A percentile compares a stretch with the other conserved stretches of the same genome.
These are phyloP conservation scores for Catharus ustulatus DNA, from an alignment of 2,797 vertebrate genomes.

Conservation along the genomic window DNA sequence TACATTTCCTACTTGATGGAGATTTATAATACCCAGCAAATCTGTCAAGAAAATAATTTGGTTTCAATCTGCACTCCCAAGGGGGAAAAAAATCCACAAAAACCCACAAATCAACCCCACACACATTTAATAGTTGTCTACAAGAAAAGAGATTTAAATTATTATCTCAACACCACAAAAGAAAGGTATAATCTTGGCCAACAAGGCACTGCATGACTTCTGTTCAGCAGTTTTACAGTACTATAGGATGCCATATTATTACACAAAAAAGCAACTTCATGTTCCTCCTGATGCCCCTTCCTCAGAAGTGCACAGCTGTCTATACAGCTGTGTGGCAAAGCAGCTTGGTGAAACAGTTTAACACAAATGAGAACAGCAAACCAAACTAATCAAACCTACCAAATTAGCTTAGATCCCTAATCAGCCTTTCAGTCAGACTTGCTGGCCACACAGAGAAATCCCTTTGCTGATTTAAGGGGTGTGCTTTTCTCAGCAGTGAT, in stretches of 20 bases:
- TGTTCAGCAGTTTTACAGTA: not conserved
- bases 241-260: not conserved
- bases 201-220: not conserved
- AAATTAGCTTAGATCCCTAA: not conserved
- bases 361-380: not conserved
- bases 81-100: not conserved
- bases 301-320: not conserved
- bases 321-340: fast-evolving
- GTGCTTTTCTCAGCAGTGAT: not conserved
- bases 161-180: not conserved
- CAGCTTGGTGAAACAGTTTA: not conserved
- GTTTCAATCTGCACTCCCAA: not conserved
- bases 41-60: not conserved
- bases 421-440: not conserved
- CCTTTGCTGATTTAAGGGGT: not conserved
- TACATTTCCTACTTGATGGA: not conserved
- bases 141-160: not conserved
- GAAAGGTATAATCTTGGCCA: not conserved
- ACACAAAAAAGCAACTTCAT: not conserved
- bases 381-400: not conserved
- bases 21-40: not conserved
- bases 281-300: not conserved
- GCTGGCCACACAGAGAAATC: not conserved
- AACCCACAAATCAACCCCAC: not conserved
- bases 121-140: not conserved